These are phyloP conservation scores for Indri indri DNA, from an alignment of 2,113 vertebrate genomes.

Conservation along the genomic window DNA sequence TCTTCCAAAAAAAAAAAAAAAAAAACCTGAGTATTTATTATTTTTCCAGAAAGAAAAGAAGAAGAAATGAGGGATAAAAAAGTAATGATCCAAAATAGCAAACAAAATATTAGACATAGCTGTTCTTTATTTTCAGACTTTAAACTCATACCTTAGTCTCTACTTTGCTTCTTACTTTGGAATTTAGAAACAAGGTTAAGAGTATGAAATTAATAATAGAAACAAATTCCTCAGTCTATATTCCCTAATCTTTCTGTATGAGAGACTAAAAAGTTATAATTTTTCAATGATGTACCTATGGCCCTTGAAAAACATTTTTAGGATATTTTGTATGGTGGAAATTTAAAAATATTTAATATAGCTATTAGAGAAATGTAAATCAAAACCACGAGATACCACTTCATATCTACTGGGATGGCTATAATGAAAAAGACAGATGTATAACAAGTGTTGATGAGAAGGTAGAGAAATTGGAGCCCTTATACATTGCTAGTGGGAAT, in stretches of 20 bases:
- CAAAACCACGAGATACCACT: not conserved
- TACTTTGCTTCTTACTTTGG: not conserved
- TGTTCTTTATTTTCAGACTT: not conserved
- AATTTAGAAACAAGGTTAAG: not conserved
- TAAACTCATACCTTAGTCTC: not conserved
- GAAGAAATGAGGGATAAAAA: not conserved
- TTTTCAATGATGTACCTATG: not conserved
- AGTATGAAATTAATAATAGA: not conserved
- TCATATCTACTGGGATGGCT: not conserved
- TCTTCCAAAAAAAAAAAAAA: not conserved
- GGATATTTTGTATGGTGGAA: not conserved
- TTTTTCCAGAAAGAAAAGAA: not conserved
- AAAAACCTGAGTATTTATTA: not conserved
- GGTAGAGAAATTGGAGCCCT: not conserved
- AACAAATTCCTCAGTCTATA: not conserved
- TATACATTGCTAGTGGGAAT: not conserved
- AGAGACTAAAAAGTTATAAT: not conserved
- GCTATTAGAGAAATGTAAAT: not conserved
- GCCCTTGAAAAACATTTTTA: not conserved
- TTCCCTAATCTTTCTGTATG: not conserved
- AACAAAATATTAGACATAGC: not conserved
- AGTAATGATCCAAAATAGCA: not conserved
- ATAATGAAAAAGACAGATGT: not conserved
- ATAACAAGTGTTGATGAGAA: not conserved
- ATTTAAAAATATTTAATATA: not conserved